Conservation (phyloP, 92 coral and sea anemone species). For the Actinernus sp. region DNA sequence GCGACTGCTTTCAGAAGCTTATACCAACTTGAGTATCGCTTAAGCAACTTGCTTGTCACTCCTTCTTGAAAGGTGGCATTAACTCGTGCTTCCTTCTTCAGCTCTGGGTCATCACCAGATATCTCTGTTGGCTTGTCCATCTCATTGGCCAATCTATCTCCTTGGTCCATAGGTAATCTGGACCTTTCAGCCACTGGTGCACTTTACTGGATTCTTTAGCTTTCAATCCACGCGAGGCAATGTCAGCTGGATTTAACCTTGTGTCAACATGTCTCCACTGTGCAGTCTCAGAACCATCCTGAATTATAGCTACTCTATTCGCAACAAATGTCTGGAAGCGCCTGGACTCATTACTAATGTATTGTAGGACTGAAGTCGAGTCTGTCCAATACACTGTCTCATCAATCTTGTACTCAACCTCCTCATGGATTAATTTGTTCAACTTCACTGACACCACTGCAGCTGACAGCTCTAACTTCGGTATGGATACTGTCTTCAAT, state of each 20-base stretch:
- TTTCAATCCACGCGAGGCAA: neutral
- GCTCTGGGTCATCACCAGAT: neutral
- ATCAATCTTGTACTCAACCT: neutral
- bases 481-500: neutral
- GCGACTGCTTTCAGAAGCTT: neutral
- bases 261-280: neutral
- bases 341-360: neutral
- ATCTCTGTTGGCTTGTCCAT: no score
- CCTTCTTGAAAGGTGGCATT: neutral
- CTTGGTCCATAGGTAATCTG: neutral
- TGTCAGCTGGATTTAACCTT: neutral
- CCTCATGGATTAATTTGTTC: neutral
- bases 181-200: neutral
- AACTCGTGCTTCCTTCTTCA: neutral
- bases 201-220: neutral
- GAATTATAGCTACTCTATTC: neutral
- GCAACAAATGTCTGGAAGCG: neutral
- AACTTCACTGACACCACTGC: neutral
- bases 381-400: neutral
- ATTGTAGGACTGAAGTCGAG: neutral
- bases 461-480: neutral
- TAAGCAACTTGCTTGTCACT: neutral
- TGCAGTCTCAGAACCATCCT: neutral
- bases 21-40: neutral
- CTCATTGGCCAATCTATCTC: neutral